A percentile compares a stretch with the other conserved stretches of the same genome.
phyloP scores from a whole-genome alignment of 2,113 vertebrate genomes.

The Dicentrarchus labrax region DNA sequence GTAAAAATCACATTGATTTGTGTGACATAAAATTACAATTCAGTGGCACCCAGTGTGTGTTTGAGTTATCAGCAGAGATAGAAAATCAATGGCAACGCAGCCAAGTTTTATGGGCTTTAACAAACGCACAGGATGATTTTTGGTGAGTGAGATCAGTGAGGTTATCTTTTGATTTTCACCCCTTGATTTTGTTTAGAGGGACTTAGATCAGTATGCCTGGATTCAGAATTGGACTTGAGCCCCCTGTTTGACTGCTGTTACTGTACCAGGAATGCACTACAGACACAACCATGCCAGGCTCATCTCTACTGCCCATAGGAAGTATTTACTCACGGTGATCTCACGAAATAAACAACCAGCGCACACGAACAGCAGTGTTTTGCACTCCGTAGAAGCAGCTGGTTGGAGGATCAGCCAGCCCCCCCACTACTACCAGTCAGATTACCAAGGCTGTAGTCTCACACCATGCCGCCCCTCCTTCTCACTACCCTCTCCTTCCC shows the following conservation, averaged over 20 bases:
- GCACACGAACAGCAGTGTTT: conserved; percentile 27
- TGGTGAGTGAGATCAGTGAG: neutral
- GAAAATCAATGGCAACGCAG: neutral
- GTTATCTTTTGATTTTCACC: conserved; percentile 15
- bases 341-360: conserved; percentile 31
- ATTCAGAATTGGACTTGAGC: conserved; percentile 21
- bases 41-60: neutral
- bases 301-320: neutral
- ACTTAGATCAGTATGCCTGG: neutral
- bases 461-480: conserved; percentile 35
- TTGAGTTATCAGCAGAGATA: neutral
- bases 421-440: conserved; percentile 60
- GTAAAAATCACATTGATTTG: neutral
- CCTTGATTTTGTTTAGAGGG: conserved; percentile 5
- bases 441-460: conserved; percentile 70
- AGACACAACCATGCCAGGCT: neutral
- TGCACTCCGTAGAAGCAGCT: conserved; percentile 68
- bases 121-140: neutral
- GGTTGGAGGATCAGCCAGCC: conserved; percentile 71
- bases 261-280: neutral
- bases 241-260: neutral
- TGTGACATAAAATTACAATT: neutral
- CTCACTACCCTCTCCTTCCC: conserved; percentile 18
- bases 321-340: conserved; percentile 19
- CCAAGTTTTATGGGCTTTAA: neutral